A percentile compares a stretch with the other conserved stretches of the same genome.
Conservation (phyloP, 2,888 invertebrate species). For the Cryptocephalus moraei region DNA sequence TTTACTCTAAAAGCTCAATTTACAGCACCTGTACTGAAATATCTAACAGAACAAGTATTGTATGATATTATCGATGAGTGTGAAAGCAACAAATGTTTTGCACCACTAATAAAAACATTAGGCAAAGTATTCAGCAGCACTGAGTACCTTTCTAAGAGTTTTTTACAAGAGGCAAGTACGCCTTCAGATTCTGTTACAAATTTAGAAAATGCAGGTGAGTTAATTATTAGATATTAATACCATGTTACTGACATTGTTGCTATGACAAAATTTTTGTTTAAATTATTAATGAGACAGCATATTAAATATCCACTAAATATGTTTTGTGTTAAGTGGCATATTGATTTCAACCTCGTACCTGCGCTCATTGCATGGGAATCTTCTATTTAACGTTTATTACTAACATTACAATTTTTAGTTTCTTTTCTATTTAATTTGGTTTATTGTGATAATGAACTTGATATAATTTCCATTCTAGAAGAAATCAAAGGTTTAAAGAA, state of each 20-base stretch:
- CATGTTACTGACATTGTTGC: too few species aligned
- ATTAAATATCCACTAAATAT: too few species aligned
- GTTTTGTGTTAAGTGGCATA: too few species aligned
- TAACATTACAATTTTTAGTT: too few species aligned
- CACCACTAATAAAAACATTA: conserved; percentile 62
- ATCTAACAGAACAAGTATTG: conserved; percentile 66
- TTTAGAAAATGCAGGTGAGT: conserved; percentile 16
- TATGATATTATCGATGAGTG: conserved; percentile 67
- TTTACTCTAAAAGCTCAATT: conserved; percentile 1
- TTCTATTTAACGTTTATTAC: too few species aligned
- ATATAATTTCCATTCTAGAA: neutral
- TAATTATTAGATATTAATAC: neutral
- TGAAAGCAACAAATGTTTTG: conserved; percentile 54
- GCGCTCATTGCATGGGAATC: too few species aligned
- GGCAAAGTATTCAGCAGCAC: conserved; percentile 66
- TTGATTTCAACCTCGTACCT: too few species aligned
- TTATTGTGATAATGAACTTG: too few species aligned
- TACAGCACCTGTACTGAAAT: conserved; percentile 35
- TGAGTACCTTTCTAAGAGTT: conserved; percentile 63
- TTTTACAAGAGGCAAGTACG: conserved; percentile 40
- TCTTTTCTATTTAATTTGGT: too few species aligned
- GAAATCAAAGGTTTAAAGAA: conserved; percentile 51
- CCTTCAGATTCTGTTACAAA: conserved; percentile 12
- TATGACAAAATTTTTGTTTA: too few species aligned
- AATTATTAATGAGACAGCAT: too few species aligned